Percentiles rank a stretch among this genome's conserved stretches.
phyloP scores from a whole-genome alignment of 1,140 invertebrate genomes.

The Diabrotica undecimpunctata region DNA sequence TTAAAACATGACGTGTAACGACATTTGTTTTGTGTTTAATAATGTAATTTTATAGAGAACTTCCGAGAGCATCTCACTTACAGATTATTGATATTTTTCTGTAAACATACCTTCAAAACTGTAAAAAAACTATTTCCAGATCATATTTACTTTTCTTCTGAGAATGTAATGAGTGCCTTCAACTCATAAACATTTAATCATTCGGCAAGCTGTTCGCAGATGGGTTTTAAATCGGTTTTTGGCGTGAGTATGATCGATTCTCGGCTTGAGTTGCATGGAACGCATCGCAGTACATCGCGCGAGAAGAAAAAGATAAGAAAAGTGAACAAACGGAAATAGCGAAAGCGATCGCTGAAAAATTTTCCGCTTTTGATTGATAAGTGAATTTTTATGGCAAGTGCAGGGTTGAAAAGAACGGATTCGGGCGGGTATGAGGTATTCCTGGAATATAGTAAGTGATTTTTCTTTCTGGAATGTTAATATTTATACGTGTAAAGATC shows the following conservation, averaged over 20 bases:
- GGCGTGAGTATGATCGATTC: neutral
- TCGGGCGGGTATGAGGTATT: constrained; percentile 45
- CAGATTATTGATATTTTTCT: no score
- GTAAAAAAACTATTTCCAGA: no score
- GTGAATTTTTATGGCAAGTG: constrained; percentile 29
- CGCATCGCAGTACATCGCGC: no score
- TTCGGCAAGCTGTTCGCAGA: neutral
- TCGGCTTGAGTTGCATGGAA: neutral
- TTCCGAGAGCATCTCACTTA: no score
- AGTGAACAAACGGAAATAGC: neutral
- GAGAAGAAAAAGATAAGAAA: neutral
- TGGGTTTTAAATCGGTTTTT: constrained; percentile 1
- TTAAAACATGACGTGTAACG: no score
- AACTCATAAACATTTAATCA: no score
- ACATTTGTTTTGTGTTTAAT: no score
- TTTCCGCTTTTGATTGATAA: neutral
- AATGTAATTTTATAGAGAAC: no score
- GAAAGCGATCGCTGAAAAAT: neutral
- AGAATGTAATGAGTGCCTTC: no score
- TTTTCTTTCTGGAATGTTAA: neutral
- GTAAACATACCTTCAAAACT: no score
- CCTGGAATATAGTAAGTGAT: constrained; percentile 44
- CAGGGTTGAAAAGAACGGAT: constrained; percentile 42
- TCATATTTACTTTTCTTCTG: no score
- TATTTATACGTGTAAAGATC: no score